Percentiles rank a stretch among this genome's conserved stretches.
Evolutionary conservation across 2,113 vertebrate genomes (phyloP).

Genomic region (Ranitomeya imitator): DNA sequence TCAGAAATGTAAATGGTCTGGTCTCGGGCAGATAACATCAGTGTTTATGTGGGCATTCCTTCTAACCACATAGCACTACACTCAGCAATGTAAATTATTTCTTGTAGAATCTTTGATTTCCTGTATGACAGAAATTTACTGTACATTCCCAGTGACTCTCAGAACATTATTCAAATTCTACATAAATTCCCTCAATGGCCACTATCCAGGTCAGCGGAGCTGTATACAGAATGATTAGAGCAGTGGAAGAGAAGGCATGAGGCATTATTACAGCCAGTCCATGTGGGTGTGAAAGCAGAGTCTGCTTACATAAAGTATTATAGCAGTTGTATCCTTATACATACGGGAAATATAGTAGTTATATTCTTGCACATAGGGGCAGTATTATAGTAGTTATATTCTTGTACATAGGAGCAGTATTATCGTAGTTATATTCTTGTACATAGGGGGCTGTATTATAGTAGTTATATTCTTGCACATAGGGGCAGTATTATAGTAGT

Average conservation of each 20-base stretch:
- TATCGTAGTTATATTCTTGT: too few relatives aligned
- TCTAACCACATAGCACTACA: not conserved
- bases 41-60: conserved; percentile 37
- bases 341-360: too few relatives aligned
- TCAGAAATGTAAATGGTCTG: conserved; percentile 2
- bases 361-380: too few relatives aligned
- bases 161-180: not conserved
- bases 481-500: too few relatives aligned
- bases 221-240: not conserved
- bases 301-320: too few relatives aligned
- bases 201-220: not conserved
- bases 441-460: too few relatives aligned
- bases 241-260: not conserved
- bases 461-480: too few relatives aligned
- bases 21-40: conserved; percentile 11
- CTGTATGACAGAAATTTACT: not conserved
- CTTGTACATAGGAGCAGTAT: too few relatives aligned
- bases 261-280: not conserved
- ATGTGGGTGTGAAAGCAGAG: too few relatives aligned
- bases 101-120: not conserved
- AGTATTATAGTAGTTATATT: too few relatives aligned
- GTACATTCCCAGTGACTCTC: not conserved
- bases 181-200: not conserved
- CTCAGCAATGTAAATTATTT: not conserved
- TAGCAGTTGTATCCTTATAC: too few relatives aligned